These are phyloP conservation scores for Trichomycterus rosablanca DNA, from an alignment of 2,113 vertebrate genomes.

Conservation along the genomic window DNA sequence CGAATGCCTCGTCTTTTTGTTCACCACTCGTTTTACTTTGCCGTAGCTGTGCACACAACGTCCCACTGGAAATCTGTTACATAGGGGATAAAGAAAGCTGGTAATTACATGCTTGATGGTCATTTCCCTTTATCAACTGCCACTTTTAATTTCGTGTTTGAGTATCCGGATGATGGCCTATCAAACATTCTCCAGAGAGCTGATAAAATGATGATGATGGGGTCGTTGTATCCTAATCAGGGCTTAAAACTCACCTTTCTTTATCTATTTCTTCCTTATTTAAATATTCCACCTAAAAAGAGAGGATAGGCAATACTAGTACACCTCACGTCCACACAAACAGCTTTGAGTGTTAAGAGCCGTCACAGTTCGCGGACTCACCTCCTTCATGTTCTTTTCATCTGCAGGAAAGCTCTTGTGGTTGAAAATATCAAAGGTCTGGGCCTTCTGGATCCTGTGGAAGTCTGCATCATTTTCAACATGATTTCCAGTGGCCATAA, in stretches of 20 bases:
- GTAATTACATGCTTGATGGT: not conserved
- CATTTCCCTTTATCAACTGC: not conserved
- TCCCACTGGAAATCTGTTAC: slow-evolving; percentile 62
- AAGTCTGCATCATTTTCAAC: slow-evolving; percentile 71
- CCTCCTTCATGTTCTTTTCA: slow-evolving; percentile 84
- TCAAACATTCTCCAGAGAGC: not conserved
- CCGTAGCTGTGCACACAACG: slow-evolving; percentile 51
- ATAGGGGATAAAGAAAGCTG: slow-evolving; percentile 3
- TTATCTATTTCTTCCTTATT: slow-evolving; percentile 74
- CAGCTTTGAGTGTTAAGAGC: slow-evolving; percentile 35
- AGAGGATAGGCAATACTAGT: slow-evolving; percentile 64
- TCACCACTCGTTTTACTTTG: slow-evolving; percentile 60
- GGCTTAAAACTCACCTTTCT: slow-evolving; percentile 63
- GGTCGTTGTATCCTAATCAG: slow-evolving; percentile 34
- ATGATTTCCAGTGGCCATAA: slow-evolving; percentile 86
- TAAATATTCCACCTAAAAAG: slow-evolving; percentile 75
- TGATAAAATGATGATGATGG: slow-evolving; percentile 33
- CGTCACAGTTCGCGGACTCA: slow-evolving; percentile 34
- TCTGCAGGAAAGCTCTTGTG: slow-evolving; percentile 71
- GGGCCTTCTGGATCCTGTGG: slow-evolving; percentile 62
- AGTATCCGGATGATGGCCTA: not conserved
- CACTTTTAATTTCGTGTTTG: no score
- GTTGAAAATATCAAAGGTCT: slow-evolving; percentile 70
- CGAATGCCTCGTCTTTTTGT: slow-evolving; percentile 54
- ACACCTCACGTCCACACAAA: slow-evolving; percentile 46